phyloP scores from a whole-genome alignment of 2,888 invertebrate species.

The Chouioia cunea region DNA sequence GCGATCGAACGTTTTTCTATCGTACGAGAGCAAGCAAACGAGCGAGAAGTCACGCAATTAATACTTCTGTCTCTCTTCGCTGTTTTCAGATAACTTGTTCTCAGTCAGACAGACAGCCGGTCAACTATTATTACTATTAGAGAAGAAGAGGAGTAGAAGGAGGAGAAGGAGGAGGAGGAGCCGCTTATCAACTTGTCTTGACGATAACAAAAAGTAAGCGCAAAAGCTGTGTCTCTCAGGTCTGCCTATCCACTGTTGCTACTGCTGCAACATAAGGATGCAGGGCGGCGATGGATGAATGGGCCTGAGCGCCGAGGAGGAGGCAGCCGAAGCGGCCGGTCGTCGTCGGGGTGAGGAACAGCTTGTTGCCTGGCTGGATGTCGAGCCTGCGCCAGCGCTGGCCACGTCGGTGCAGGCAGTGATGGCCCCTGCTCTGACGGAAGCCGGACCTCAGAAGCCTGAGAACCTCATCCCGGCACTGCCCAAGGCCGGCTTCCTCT shows the following conservation, averaged over 20 bases:
- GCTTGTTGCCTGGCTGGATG: slow-evolving; percentile 64
- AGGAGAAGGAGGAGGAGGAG: not conserved
- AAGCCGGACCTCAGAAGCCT: slow-evolving; percentile 72
- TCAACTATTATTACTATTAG: no score
- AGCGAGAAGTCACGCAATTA: no score
- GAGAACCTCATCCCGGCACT: slow-evolving; percentile 65
- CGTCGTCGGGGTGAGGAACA: slow-evolving; percentile 49
- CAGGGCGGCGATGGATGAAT: slow-evolving; percentile 63
- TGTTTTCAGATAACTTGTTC: no score
- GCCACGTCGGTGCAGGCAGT: slow-evolving; percentile 72
- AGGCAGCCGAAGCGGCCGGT: slow-evolving; percentile 58
- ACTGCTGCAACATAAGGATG: slow-evolving; percentile 9
- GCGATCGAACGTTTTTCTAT: not conserved
- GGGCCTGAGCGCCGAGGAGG: slow-evolving; percentile 64
- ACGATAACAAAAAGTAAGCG: no score
- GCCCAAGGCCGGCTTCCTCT: slow-evolving; percentile 65
- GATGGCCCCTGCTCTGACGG: slow-evolving; percentile 96
- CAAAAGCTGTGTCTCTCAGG: no score
- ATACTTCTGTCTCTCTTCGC: no score
- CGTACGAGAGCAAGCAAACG: no score
- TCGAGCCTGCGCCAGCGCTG: slow-evolving; percentile 65
- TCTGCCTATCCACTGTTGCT: not conserved
- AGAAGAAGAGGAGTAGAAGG: not conserved
- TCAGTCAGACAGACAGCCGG: no score
- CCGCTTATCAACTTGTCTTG: no score